Evolutionary conservation across 1,140 invertebrate species (phyloP).

Genomic region (Sogatella furcifera): DNA sequence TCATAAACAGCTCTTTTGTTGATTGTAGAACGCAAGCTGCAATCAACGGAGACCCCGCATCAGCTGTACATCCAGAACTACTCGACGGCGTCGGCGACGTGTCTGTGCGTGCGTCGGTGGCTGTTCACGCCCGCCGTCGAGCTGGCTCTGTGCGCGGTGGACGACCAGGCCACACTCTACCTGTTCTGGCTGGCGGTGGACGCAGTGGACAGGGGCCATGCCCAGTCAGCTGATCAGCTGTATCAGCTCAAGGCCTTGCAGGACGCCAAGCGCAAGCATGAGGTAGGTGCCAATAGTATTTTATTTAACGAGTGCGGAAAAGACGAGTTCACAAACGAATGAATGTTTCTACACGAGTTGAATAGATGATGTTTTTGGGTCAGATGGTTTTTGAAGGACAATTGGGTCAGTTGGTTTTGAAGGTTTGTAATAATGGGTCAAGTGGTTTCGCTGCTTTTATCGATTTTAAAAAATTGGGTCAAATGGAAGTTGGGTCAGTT

Average conservation of each 20-base stretch:
- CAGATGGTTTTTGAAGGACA: too few species aligned
- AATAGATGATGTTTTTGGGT: too few species aligned
- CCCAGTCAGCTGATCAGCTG: slow-evolving; percentile 76
- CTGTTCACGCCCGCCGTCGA: slow-evolving; percentile 74
- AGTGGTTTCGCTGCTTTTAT: too few species aligned
- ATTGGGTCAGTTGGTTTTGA: too few species aligned
- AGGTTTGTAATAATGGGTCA: too few species aligned
- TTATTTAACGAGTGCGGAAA: too few species aligned
- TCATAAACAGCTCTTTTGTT: too few species aligned
- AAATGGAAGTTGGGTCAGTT: too few species aligned
- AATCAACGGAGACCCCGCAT: slow-evolving; percentile 89
- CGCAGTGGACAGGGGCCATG: slow-evolving; percentile 87
- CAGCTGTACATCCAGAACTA: slow-evolving; percentile 98
- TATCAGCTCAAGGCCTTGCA: slow-evolving; percentile 93
- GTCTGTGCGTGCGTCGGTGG: slow-evolving; percentile 89
- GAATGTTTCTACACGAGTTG: too few species aligned
- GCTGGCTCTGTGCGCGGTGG: slow-evolving; percentile 44
- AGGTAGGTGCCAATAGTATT: too few species aligned
- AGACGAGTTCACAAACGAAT: too few species aligned
- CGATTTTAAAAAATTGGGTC: too few species aligned
- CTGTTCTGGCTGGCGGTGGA: slow-evolving; percentile 81
- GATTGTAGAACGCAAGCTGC: slow-evolving; percentile 81
- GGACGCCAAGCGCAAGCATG: slow-evolving; percentile 73
- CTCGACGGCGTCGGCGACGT: slow-evolving; percentile 94
- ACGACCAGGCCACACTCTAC: slow-evolving; percentile 54